Evolutionary conservation across 2,888 invertebrate genomes (phyloP).

Genomic region (Cheilosia vernalis): DNA sequence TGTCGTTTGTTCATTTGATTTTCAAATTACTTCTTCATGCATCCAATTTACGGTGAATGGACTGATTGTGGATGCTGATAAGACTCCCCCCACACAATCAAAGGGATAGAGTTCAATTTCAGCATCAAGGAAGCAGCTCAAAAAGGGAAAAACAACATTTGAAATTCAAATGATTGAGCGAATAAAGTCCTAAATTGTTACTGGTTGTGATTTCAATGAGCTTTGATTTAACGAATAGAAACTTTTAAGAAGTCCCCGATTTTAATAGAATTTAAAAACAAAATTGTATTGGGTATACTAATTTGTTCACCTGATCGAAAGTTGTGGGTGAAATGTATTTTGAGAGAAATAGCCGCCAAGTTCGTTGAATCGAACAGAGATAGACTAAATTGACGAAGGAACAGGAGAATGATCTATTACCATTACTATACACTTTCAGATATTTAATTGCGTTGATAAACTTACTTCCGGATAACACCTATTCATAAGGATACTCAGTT

Average conservation of each 20-base stretch:
- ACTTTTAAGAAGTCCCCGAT: background rate
- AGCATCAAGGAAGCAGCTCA: background rate
- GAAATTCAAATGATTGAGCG: conserved; percentile 11
- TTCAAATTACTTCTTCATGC: conserved; percentile 50
- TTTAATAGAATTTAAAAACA: conserved; percentile 8
- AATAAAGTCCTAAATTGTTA: background rate
- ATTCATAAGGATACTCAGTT: background rate
- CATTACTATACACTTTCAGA: conserved; percentile 23
- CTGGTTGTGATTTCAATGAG: background rate
- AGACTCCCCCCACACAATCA: background rate
- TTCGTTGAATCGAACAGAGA: background rate
- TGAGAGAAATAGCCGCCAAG: background rate
- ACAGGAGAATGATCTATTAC: conserved; percentile 46
- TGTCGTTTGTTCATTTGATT: conserved; percentile 51
- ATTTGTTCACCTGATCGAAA: conserved; percentile 53
- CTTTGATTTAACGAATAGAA: conserved; percentile 13
- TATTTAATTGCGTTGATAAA: background rate
- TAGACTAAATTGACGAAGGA: background rate
- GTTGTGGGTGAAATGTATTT: conserved; percentile 57
- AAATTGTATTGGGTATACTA: conserved; percentile 9
- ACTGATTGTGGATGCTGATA: conserved; percentile 51
- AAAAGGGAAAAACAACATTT: conserved; percentile 11
- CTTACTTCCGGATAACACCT: background rate
- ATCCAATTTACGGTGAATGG: conserved; percentile 32
- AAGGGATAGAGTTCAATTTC: conserved; percentile 18